Base-by-base conservation (phyloP, 2,888 invertebrate genomes). In the Osmoderma eremita region DNA sequence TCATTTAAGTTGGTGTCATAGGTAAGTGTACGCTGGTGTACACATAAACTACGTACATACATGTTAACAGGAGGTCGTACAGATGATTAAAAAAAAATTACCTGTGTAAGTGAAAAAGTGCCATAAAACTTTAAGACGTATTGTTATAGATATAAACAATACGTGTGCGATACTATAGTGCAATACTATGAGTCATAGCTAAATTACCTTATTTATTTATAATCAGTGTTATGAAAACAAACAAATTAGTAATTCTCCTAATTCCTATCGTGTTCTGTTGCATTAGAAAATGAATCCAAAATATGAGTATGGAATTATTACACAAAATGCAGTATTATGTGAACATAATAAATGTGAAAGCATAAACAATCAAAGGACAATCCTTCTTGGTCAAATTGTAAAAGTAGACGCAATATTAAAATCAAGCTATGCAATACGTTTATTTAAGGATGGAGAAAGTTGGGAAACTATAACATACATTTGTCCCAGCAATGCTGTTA, bases 401-500 rank as follows among this genome's bases (percentile, higher is more conserved):
- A 78, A 77, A 70, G 76, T 82, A 38, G 81, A 80, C 61, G 74
- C 72, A 10, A 74, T 74, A n/a, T 56, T 75, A 8, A 69, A 71
- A 22, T 68, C 68, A 39, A 74, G 72, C 41, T 72, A 80, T 42
- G 75, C 72, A 15, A 72, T 82, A n/a, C 76, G 79, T 51, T 78
- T 79, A 42, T 69, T 82, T 24, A 80, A 79, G 71, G 75, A 75
- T 24, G 75, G 68, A 71, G 72, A 75, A 51, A 76, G 76, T 3
- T 83, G 80, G 81, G 82, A 82, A 69, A 72, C 77, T 8, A 73
- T 70, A n/a, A 72, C 75, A 15, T 83, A 79, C 71, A 72, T 67
- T 66, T 78, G 80, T 69, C 71, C 76, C 12, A 71, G 76, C 68
- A 72, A 76, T 13, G 72, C 71, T 54, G 72, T 82, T 53, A 73